Evolutionary conservation across 1,140 invertebrate genomes (phyloP), one percentile per base, ranked within the genome.

Genomic region (Atopsyche davidsoni): DNA sequence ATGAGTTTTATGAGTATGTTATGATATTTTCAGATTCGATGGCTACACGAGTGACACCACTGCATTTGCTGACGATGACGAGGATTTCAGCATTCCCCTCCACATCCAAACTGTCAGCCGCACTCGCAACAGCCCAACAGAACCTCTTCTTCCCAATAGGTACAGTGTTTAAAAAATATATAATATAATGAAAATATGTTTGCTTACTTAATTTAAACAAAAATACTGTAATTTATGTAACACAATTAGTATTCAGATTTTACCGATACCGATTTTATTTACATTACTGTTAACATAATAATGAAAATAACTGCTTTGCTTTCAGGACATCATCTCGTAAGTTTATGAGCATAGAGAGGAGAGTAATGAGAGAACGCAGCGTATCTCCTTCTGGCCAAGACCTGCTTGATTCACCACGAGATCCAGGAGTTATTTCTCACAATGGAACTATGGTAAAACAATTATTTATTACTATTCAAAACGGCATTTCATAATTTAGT

Each of bases 21-120:
- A 46, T 25, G 21, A 34, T 18, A 22, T 40, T 55, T 50, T 36
- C 55, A 74, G 76, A 23, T 69, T 76, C 53, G 82, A 85, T 57
- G 83, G 85, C 3, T 87, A 87, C 61, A 82, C 83, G 1, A 86
- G 83, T 59, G 85, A 87, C 61, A 87, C 84, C 1, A 86, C 84
- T 4, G 79, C 85, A 2, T 80, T 86, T 50, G 81, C 83, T 32
- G 83, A 85, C 59, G 82, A 85, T 57, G 78, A 80, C 46, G 79
- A 80, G 11, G 78, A 81, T 61, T 82, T 79, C 64, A 76, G 75
- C 44, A 73, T 81, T 31, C 81, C 81, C 2, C 64, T 83, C 7
- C 80, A 82, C 61, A 79, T 83, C 47, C 79, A 82, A 63, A 82
- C 79, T 2, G 65, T 63, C 32, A 65, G 68, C 43, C 66, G 69